Evolutionary conservation across 2,113 vertebrate species (phyloP).

Genomic region (Tragelaphus scriptus): DNA sequence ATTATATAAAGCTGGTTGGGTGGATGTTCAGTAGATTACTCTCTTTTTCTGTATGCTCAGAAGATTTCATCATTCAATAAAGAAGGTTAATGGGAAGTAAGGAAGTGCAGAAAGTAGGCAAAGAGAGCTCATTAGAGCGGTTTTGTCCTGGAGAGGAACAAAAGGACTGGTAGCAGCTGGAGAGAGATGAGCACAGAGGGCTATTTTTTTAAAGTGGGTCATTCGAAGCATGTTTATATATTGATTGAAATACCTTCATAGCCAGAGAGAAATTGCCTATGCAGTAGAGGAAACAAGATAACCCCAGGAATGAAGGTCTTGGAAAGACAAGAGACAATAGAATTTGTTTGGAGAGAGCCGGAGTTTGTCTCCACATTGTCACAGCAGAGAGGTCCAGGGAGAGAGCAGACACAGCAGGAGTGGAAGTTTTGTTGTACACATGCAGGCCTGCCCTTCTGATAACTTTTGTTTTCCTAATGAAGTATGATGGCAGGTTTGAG

Average conservation of each 20-base stretch:
- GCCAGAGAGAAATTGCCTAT: background rate
- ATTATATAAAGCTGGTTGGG: background rate
- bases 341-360: background rate
- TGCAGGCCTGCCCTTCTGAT: background rate
- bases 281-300: background rate
- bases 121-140: background rate
- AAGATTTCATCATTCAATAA: constrained; percentile 31
- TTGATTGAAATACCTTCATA: background rate
- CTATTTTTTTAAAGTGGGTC: constrained; percentile 25
- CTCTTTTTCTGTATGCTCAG: background rate
- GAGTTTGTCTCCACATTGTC: background rate
- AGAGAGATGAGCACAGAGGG: background rate
- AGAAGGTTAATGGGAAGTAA: background rate
- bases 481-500: background rate
- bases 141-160: constrained; percentile 12
- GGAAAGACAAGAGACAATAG: background rate
- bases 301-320: background rate
- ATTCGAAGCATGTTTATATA: background rate
- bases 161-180: background rate
- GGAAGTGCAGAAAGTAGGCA: background rate
- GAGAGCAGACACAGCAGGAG: background rate
- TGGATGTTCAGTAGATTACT: background rate
- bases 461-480: background rate
- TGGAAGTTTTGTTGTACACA: background rate
- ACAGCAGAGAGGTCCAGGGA: background rate